These are phyloP conservation scores for Magallana ariakensis DNA, from an alignment of 1,140 invertebrate species.

Conservation along the genomic window DNA sequence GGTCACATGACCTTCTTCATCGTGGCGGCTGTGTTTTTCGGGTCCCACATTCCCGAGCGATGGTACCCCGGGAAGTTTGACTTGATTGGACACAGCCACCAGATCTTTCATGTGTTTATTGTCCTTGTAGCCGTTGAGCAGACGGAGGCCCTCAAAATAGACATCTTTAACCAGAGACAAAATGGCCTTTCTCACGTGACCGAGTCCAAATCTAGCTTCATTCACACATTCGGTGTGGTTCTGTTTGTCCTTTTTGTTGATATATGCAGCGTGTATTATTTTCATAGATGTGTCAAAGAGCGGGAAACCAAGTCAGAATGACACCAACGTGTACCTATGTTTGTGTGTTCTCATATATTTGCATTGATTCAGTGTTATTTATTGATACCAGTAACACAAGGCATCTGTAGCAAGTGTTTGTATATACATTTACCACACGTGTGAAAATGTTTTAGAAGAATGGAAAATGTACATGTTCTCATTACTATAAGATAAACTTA, in stretches of 20 bases:
- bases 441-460: no score
- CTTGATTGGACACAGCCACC: slow-evolving; percentile 79
- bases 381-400: no score
- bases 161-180: neutral
- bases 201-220: neutral
- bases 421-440: no score
- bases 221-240: neutral
- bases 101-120: slow-evolving; percentile 77
- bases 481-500: no score
- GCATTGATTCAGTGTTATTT: no score
- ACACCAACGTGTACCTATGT: neutral
- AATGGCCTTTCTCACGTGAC: neutral
- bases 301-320: neutral
- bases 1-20: slow-evolving; percentile 39
- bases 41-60: slow-evolving; percentile 78
- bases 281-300: neutral
- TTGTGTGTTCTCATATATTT: no score
- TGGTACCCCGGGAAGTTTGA: slow-evolving; percentile 79
- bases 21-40: slow-evolving; percentile 73
- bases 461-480: no score
- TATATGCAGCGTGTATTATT: slow-evolving; percentile 8
- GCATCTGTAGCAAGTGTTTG: no score
- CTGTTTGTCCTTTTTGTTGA: neutral
- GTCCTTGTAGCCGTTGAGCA: slow-evolving; percentile 73
- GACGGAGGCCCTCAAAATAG: neutral